Conservation (phyloP, 2,888 invertebrate genomes). For the Cantharis rustica region DNA sequence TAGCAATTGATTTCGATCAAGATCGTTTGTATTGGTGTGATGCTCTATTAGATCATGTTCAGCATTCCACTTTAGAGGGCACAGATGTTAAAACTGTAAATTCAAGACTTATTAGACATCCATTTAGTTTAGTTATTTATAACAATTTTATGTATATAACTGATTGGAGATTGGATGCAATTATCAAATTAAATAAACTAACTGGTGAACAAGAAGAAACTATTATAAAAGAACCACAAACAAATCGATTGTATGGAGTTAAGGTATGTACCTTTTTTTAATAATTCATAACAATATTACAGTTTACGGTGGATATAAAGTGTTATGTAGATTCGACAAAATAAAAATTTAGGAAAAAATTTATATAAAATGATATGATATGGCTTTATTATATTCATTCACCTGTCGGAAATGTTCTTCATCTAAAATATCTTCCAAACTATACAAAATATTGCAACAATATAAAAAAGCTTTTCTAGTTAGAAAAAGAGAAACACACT, state of each 20-base stretch:
- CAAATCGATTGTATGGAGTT: constrained; percentile 88
- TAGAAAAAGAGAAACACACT: too few species aligned
- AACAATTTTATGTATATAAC: constrained; percentile 94
- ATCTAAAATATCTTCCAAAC: too few species aligned
- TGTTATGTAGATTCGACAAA: too few species aligned
- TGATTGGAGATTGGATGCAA: constrained; percentile 95
- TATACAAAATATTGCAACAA: too few species aligned
- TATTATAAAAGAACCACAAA: constrained; percentile 85
- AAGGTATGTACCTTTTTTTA: constrained; percentile 59
- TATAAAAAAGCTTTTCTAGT: too few species aligned
- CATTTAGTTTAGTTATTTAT: constrained; percentile 90
- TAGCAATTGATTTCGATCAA: constrained; percentile 87
- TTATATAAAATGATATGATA: too few species aligned
- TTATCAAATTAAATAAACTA: constrained; percentile 85
- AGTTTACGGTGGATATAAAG: too few species aligned
- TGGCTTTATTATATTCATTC: too few species aligned
- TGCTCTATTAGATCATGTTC: constrained; percentile 93
- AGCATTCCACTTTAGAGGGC: constrained; percentile 90
- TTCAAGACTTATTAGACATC: constrained; percentile 84
- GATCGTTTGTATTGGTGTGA: constrained; percentile 98
- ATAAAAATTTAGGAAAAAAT: too few species aligned
- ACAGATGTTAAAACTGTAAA: constrained; percentile 88
- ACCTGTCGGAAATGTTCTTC: too few species aligned
- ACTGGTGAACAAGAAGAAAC: constrained; percentile 88
- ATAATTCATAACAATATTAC: neutral